Base-by-base conservation (phyloP, 2,113 vertebrate genomes). In the Larimichthys crocea region DNA sequence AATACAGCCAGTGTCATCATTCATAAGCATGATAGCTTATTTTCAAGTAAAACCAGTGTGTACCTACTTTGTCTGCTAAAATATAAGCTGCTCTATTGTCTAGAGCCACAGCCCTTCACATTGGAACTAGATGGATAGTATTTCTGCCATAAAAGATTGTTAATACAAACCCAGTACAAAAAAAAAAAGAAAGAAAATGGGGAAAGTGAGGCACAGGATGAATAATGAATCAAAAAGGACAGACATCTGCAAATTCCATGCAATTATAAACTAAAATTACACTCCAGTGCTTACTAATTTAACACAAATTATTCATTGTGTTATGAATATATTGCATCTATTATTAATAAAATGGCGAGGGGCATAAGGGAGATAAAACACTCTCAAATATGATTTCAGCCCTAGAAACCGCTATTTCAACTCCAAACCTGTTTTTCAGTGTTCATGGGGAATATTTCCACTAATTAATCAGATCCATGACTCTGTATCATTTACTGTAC, bases 251-350 rank as follows among this genome's bases (percentile, higher is more conserved):
- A 86, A 83, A 56, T 80, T 78, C 72, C 50, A 66, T 74, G 67
- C 82, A 86, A 90, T 92, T 89, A 86, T 35, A 56, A 74, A 65
- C 52, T 53, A 44, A 77, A 76, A 83, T 87, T 59, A 73, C 74
- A 79, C 26, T 53, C n/a, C 60, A 84, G 74, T 62, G 35, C 76
- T 75, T 57, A 85, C 66, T 80, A 82, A 87, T 88, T 83, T 74
- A 64, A 44, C 66, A 86, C 55, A 81, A 87, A 85, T 89, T 81
- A 89, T 93, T 91, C 72, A 90, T 82, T 81, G 83, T 80, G 78
- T 79, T 77, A 90, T 86, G 17, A 80, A 81, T 88, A 85, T 70
- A 85, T 40, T 40, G 35, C 35, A 40, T 90, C 52, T 73, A 83
- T 85, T 82, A 65, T 76, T 82, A 67, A 80, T 71, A 77, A 72